A percentile compares a stretch with the other conserved stretches of the same genome.
phyloP scores from a whole-genome alignment of 2,797 vertebrate genomes.

The Garrulus glandarius region DNA sequence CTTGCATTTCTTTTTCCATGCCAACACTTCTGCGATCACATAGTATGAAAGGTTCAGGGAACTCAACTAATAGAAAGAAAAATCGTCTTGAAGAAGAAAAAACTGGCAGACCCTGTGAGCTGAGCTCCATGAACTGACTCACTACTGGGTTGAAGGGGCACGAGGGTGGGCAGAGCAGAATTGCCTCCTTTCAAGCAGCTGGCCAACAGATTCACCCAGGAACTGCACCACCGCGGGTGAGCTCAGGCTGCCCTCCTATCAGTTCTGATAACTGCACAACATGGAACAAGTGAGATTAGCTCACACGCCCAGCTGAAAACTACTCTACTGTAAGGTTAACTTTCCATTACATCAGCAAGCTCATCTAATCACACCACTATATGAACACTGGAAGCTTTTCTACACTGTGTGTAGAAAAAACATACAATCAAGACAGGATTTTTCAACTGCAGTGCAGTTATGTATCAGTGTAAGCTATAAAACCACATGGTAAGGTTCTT shows the following conservation, averaged over 20 bases:
- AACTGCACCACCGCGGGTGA: rapidly evolving
- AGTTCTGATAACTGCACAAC: background rate
- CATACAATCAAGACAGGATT: background rate
- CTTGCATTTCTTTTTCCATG: background rate
- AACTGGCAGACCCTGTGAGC: background rate
- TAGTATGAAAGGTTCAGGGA: background rate
- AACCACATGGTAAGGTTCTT: background rate
- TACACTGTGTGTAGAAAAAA: background rate
- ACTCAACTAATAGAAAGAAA: background rate
- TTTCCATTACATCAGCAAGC: background rate
- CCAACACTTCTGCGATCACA: background rate
- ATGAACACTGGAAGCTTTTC: background rate
- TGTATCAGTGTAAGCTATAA: background rate
- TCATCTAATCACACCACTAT: background rate
- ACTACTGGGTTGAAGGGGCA: background rate
- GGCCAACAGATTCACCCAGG: background rate
- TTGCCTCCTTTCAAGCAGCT: background rate
- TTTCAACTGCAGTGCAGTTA: background rate
- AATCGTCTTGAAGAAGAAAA: background rate
- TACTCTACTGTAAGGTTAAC: background rate
- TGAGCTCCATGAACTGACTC: background rate
- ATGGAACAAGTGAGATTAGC: background rate
- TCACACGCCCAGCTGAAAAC: background rate
- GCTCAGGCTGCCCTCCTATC: background rate
- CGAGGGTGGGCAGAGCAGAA: background rate